Evolutionary conservation across 2,888 invertebrate species (phyloP), one percentile per base, ranked within the genome.

Genomic region (Nomada ruficornis): DNA sequence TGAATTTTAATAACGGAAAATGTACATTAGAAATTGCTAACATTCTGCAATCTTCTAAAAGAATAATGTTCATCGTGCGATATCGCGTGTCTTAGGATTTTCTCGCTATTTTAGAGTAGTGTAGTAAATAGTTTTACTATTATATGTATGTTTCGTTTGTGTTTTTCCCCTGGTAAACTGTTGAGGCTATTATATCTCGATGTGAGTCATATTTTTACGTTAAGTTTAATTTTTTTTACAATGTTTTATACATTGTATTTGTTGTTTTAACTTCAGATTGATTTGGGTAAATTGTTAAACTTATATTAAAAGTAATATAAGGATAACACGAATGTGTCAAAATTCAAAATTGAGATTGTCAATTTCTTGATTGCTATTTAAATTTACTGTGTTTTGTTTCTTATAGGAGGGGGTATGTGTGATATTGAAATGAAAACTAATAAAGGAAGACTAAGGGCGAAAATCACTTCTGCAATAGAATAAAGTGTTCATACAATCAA

Each of bases 81-180:
- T 86, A 82, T 87, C 85, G 82, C 86, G 91, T 92, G 93, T 93
- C 93, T 93, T 93, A 92, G 92, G 93, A 93, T 93, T 93, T 93
- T 92, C 91, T 93, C 93, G 93, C 93, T 92, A 89, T 92, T 89
- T 89, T 92, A 92, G 91, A 88, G 89, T 91, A 92, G 91, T 89
- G 88, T 90, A 89, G 91, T 93, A 93, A 90, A 90, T 93, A 93
- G 93, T 91, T 92, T 92, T 91, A 92, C 91, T 89, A 93, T 93
- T 93, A 92, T 89, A 91, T 91, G 92, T 93, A 93, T 91, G 89
- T 93, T 93, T 92, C 86, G 92, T 93, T 93, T 91, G 92, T 92
- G 91, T 93, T 93, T 93, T 92, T 91, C 91, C 91, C 91, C 92
- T 92, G 93, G 93, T 93, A 91, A 93, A 93, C 92, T 93, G 92